Base-by-base conservation (phyloP, 1,140 invertebrate species). In the Anoplolepis gracilipes region DNA sequence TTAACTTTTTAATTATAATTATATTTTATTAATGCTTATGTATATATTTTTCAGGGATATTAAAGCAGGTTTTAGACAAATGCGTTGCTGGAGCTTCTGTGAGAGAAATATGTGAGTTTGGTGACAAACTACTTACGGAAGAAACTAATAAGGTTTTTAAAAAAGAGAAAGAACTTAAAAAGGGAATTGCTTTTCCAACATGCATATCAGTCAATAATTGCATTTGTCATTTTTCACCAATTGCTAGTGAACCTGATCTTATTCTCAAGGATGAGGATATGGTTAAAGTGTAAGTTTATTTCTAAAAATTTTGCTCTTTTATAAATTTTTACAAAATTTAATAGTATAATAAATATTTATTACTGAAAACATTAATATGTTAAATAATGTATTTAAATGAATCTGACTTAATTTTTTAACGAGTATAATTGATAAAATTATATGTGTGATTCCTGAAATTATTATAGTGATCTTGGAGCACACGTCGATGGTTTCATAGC, bases 401-500 rank as follows among this genome's bases (percentile, higher is more conserved):
- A 25, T 10, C 1, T 46, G 1, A 30, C 16, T 55, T 70, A 11
- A 16, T 1, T 75, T 39, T 36, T 72, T 42, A 11, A 39, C 70
- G 57, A 25, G 53, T 78, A 42, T 73, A 53, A 39, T 73, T 42
- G 30, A 76, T 49, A 1, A 42, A 67, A 70, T 77, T 25, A 7
- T 30, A n/a, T 72, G 42, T n/a, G n/a, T n/a, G n/a, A n/a, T n/a
- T n/a, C n/a, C n/a, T n/a, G n/a, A n/a, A n/a, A n/a, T n/a, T n/a
- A 92, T 96, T 97, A 79, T 91, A 99, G 98, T 94, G 99, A 99
- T 95, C 95, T 99, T 91, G 99, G 99, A 89, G 98, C 98, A 85
- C 99, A 99, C 94, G 97, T 99, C 92, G 99, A 99, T 97, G 99
- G 99, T 36, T 99, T 99, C 93, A 99, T 99, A 94, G 99, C 99